phyloP scores from a whole-genome alignment of 2,888 invertebrate species.

The Drosophila melanosoma region DNA sequence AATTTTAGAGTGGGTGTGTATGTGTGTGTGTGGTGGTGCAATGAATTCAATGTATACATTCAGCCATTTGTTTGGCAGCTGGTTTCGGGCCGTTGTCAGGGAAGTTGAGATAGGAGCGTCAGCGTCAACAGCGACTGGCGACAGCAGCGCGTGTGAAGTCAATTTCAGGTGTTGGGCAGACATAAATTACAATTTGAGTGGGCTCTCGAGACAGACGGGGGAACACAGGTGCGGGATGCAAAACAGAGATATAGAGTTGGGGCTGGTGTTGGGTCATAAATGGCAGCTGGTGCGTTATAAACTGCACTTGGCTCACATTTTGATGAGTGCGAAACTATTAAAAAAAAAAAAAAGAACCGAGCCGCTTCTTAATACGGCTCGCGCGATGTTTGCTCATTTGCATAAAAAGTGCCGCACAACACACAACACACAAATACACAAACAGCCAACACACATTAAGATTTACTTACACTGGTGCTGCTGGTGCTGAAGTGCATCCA shows the following conservation, averaged over 20 bases:
- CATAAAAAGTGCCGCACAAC: conserved; percentile 32
- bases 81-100: conserved; percentile 53
- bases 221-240: no score
- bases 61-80: conserved; percentile 65
- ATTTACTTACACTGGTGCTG: background rate
- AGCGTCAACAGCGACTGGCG: conserved; percentile 1
- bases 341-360: conserved; percentile 52
- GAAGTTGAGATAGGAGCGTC: conserved; percentile 44
- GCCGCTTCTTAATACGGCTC: conserved; percentile 20
- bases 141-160: conserved; percentile 66
- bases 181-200: conserved; percentile 76
- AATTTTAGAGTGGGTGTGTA: conserved; percentile 30
- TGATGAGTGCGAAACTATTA: conserved; percentile 58
- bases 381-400: conserved; percentile 38
- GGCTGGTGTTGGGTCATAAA: conserved; percentile 38
- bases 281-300: conserved; percentile 61
- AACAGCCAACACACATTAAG: background rate
- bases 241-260: background rate
- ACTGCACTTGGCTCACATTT: conserved; percentile 60
- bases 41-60: conserved; percentile 52
- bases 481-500: conserved; percentile 5
- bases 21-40: background rate
- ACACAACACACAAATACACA: conserved; percentile 1
- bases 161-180: conserved; percentile 68
- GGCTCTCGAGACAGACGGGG: conserved; percentile 38